These are phyloP conservation scores for Andricus curvator DNA, from an alignment of 2,888 invertebrate species.

Conservation along the genomic window DNA sequence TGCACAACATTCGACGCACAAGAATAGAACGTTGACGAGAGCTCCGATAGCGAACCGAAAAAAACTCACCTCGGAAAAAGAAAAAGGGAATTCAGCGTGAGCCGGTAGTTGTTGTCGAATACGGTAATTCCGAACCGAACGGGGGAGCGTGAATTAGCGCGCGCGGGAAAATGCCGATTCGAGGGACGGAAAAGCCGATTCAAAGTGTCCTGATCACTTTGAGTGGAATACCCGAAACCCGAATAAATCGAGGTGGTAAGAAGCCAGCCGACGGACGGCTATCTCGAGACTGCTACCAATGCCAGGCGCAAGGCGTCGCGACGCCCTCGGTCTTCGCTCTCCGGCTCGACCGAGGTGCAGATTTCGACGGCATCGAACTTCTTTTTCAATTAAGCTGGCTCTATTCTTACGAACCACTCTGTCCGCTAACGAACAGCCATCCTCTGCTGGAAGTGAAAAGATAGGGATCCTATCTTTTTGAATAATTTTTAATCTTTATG, in stretches of 20 bases:
- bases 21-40: constrained; percentile 69
- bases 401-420: constrained; percentile 11
- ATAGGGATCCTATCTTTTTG: too few relatives aligned
- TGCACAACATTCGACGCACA: constrained; percentile 73
- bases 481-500: too few relatives aligned
- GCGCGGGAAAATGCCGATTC: constrained; percentile 42
- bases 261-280: constrained; percentile 78
- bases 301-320: constrained; percentile 74
- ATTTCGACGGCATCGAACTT: constrained; percentile 55
- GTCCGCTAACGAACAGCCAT: neutral
- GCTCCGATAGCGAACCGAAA: constrained; percentile 45
- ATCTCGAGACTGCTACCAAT: constrained; percentile 78
- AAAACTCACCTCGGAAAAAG: constrained; percentile 58
- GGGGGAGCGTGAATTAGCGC: constrained; percentile 5
- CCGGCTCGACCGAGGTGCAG: constrained; percentile 54
- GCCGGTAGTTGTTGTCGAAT: constrained; percentile 37
- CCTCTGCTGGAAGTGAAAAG: neutral
- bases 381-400: constrained; percentile 47
- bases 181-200: constrained; percentile 48
- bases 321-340: constrained; percentile 64
- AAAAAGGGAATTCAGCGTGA: constrained; percentile 24
- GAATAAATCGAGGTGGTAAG: constrained; percentile 76
- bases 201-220: constrained; percentile 63
- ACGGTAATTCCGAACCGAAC: constrained; percentile 23
- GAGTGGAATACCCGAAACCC: constrained; percentile 73